Percentiles rank a stretch among this genome's conserved stretches.
Evolutionary conservation across 2,113 vertebrate genomes (phyloP).

Genomic region (Heterotis niloticus): DNA sequence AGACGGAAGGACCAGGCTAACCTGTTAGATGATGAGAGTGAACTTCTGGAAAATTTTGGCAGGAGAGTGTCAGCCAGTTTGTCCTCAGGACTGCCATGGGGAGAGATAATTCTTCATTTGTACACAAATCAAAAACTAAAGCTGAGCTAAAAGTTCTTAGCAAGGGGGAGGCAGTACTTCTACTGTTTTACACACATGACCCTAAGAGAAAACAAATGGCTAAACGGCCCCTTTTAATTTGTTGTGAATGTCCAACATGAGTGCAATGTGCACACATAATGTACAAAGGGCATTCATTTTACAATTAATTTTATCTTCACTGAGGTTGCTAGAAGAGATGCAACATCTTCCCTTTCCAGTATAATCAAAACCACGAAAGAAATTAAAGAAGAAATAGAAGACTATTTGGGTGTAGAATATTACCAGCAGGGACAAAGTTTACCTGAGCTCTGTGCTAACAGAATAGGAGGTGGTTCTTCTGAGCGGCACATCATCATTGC

Average conservation of each 20-base stretch:
- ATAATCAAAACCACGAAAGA: not conserved
- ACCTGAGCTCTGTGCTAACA: not conserved
- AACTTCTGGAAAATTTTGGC: slow-evolving; percentile 66
- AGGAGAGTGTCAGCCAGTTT: slow-evolving; percentile 53
- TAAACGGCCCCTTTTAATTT: too few relatives aligned
- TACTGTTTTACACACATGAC: too few relatives aligned
- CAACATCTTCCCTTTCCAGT: not conserved
- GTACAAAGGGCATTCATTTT: not conserved
- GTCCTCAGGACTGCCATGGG: slow-evolving; percentile 50
- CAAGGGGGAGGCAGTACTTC: too few relatives aligned
- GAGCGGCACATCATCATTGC: not conserved
- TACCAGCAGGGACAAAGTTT: not conserved
- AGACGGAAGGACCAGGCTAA: slow-evolving; percentile 39
- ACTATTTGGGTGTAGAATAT: not conserved
- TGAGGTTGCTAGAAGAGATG: not conserved
- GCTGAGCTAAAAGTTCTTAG: too few relatives aligned
- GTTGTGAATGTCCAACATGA: not conserved
- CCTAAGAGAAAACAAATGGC: too few relatives aligned
- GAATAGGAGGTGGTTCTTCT: not conserved
- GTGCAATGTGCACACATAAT: not conserved
- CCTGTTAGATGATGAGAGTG: slow-evolving; percentile 71
- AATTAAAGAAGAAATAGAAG: not conserved
- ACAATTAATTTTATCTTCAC: not conserved
- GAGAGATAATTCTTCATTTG: slow-evolving; percentile 18
- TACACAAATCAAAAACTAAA: too few relatives aligned